Evolutionary conservation across 2,113 vertebrate species (phyloP), one percentile per base, ranked within the genome.

Genomic region (Phaethornis superciliosus): DNA sequence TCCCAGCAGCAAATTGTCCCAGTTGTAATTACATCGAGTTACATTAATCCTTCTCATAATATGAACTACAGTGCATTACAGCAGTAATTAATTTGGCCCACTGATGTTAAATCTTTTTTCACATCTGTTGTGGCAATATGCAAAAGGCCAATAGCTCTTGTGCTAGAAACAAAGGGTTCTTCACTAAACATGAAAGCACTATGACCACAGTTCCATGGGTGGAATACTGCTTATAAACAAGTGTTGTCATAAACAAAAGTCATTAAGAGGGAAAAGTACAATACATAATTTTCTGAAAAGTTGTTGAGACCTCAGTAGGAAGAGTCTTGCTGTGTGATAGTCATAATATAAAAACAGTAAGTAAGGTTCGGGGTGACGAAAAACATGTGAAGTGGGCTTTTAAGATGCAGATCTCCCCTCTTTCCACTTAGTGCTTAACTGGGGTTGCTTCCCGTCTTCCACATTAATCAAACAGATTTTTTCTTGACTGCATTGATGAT

Each of bases 1-100:
- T 77, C 22, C 72, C 26, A 59, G 37, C 15, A 59, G 78, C 58
- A 94, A 88, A 88, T 90, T 87, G 27, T 86, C 30, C 40, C 27
- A 24, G 20, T 46, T 93, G n/a, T 68, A 81, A 70, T 85, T 81
- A 59, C 22, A 71, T 4, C 55, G 37, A 47, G 42, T 49, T 90
- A 64, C 37, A 54, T 85, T 65, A 95, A 69, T 90, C 59, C 49
- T 88, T 10, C 63, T 68, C 65, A 19, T 21, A 87, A 78, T 68
- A 83, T 22, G 32, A 78, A 68, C 32, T 81, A 90, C n/a, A 55
- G 33, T 70, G 19, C 11, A 26, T 81, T 81, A 70, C 27, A 80
- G 4, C 10, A 71, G 8, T 52, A 94, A 79, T 76, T 18, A 88
- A 76, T 87, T 89, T 87, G 30, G 17, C 15, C 54, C 19, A 17